phyloP scores from a whole-genome alignment of 2,113 vertebrate species.

The Laterallus jamaicensis region DNA sequence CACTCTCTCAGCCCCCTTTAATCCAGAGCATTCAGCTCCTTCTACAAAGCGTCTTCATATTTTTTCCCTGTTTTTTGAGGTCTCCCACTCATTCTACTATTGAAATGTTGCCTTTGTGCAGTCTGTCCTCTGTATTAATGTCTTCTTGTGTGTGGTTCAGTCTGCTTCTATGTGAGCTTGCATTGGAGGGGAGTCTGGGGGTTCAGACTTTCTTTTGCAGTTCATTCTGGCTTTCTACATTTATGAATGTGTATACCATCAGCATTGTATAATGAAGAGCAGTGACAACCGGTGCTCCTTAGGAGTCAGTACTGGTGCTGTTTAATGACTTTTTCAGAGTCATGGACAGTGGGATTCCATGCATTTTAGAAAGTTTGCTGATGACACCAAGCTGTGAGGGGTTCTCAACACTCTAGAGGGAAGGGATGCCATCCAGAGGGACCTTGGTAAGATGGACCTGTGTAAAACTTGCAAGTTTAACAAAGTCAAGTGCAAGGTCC shows the following conservation, averaged over 20 bases:
- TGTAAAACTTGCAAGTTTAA: too few relatives aligned
- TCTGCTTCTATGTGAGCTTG: neutral
- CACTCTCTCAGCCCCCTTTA: conserved; percentile 12
- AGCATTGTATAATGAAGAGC: neutral
- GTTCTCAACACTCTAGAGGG: too few relatives aligned
- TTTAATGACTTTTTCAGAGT: too few relatives aligned
- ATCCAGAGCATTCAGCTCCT: conserved; percentile 17
- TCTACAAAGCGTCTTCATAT: conserved; percentile 36
- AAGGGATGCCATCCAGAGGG: too few relatives aligned
- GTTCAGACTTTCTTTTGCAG: neutral
- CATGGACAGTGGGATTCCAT: too few relatives aligned
- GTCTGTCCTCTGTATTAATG: conserved; percentile 21
- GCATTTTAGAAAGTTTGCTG: too few relatives aligned
- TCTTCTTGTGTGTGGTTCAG: neutral
- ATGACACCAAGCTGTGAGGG: too few relatives aligned
- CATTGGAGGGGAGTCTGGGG: neutral
- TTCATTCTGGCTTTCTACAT: neutral
- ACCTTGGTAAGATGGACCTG: too few relatives aligned
- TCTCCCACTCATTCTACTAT: conserved; percentile 12
- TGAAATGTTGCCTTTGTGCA: conserved; percentile 49
- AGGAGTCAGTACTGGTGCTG: too few relatives aligned
- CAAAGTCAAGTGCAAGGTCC: too few relatives aligned
- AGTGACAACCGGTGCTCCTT: too few relatives aligned
- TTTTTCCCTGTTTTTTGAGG: neutral
- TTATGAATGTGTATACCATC: neutral